Evolutionary conservation across 2,888 invertebrate genomes (phyloP).

Genomic region (Creontiades dilutus): DNA sequence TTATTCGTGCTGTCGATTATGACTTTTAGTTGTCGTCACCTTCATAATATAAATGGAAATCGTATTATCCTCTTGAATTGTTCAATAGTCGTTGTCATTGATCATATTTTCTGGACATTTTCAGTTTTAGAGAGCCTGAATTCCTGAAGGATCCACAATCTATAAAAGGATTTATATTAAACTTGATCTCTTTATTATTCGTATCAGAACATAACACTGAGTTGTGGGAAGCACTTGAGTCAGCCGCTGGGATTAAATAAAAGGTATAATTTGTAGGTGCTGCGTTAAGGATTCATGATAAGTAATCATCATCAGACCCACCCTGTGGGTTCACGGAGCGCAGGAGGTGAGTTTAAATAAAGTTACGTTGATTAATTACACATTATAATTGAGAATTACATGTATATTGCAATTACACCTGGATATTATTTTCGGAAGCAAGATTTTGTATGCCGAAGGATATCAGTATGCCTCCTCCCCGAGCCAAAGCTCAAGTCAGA

Average conservation of each 20-base stretch:
- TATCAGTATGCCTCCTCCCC: no score
- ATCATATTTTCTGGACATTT: constrained; percentile 19
- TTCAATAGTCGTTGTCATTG: no score
- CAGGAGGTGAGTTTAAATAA: constrained; percentile 54
- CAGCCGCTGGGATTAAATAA: background rate
- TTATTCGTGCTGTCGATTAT: no score
- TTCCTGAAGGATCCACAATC: background rate
- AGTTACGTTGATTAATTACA: background rate
- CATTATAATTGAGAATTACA: no score
- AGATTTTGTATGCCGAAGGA: no score
- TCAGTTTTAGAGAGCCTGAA: background rate
- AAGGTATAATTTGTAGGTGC: constrained; percentile 26
- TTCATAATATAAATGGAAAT: no score
- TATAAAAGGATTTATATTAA: background rate
- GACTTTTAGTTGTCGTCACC: no score
- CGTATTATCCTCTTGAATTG: no score
- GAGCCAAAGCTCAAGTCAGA: no score
- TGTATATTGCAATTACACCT: no score
- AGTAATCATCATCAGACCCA: constrained; percentile 50
- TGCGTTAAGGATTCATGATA: constrained; percentile 40
- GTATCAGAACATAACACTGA: background rate
- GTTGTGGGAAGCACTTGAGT: background rate
- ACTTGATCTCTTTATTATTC: background rate
- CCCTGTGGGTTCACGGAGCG: constrained; percentile 43
- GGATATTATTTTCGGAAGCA: no score